Evolutionary conservation across 2,113 vertebrate species (phyloP).

Genomic region (Melanocharis versteri): DNA sequence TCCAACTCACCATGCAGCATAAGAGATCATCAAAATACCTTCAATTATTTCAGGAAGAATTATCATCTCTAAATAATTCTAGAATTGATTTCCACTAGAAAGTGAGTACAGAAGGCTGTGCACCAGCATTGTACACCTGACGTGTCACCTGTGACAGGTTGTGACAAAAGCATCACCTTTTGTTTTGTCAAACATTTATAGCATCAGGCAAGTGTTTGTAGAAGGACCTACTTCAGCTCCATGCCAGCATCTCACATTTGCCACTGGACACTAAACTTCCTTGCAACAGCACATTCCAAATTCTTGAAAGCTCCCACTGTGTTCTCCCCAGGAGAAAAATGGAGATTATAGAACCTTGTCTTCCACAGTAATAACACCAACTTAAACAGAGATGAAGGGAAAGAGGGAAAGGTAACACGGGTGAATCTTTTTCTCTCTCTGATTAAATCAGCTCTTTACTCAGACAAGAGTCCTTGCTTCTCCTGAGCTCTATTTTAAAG

Average conservation of each 20-base stretch:
- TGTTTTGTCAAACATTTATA: background rate
- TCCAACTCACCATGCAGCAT: fast-evolving
- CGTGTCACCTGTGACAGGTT: fast-evolving
- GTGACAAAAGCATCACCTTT: background rate
- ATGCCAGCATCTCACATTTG: background rate
- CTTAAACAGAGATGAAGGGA: background rate
- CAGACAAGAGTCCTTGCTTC: background rate
- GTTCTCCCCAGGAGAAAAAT: background rate
- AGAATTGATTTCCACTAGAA: background rate
- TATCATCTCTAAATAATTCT: background rate
- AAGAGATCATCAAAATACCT: background rate
- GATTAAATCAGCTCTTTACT: background rate
- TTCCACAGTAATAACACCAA: background rate
- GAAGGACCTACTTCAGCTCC: background rate
- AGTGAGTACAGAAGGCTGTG: fast-evolving
- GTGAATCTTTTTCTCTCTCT: background rate
- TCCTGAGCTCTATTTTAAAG: background rate
- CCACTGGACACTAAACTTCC: background rate
- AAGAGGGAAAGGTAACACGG: background rate
- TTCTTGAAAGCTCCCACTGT: background rate
- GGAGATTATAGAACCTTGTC: background rate
- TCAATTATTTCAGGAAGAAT: background rate
- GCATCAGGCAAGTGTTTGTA: background rate
- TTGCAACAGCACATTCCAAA: background rate
- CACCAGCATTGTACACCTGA: background rate